These are phyloP conservation scores for Lithodes maja DNA, from an alignment of 2,888 invertebrate species.

Conservation along the genomic window DNA sequence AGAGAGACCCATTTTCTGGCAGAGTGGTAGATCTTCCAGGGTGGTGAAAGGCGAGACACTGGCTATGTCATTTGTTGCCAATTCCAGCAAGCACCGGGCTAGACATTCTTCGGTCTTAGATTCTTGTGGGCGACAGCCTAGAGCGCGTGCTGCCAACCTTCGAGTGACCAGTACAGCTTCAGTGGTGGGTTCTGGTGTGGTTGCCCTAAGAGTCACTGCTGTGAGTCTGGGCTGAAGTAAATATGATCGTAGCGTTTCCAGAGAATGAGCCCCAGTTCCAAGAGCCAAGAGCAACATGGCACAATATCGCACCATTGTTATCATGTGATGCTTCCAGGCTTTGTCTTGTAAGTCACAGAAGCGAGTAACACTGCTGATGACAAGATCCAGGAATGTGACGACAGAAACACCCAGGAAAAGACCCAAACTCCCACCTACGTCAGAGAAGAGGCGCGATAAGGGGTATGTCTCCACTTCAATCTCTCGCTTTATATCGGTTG, in stretches of 20 bases:
- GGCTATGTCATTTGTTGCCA: neutral
- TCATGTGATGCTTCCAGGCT: neutral
- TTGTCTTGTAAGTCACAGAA: neutral
- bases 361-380: neutral
- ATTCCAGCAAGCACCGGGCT: slow-evolving; percentile 13
- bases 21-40: slow-evolving; percentile 28
- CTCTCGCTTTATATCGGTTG: slow-evolving; percentile 30
- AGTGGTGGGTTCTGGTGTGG: neutral
- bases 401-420: slow-evolving; percentile 43
- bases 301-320: neutral
- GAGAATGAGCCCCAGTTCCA: slow-evolving; percentile 9
- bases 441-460: slow-evolving; percentile 27
- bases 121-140: slow-evolving; percentile 28
- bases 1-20: neutral
- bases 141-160: slow-evolving; percentile 26
- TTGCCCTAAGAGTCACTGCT: slow-evolving; percentile 6
- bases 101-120: slow-evolving; percentile 13
- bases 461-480: slow-evolving; percentile 36
- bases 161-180: neutral
- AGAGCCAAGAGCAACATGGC: neutral
- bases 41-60: slow-evolving; percentile 39
- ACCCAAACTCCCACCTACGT: slow-evolving; percentile 39
- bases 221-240: slow-evolving; percentile 31
- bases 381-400: neutral
- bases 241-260: slow-evolving; percentile 10